phyloP scores from a whole-genome alignment of 2,797 vertebrate genomes.

The Apogon talboti region DNA sequence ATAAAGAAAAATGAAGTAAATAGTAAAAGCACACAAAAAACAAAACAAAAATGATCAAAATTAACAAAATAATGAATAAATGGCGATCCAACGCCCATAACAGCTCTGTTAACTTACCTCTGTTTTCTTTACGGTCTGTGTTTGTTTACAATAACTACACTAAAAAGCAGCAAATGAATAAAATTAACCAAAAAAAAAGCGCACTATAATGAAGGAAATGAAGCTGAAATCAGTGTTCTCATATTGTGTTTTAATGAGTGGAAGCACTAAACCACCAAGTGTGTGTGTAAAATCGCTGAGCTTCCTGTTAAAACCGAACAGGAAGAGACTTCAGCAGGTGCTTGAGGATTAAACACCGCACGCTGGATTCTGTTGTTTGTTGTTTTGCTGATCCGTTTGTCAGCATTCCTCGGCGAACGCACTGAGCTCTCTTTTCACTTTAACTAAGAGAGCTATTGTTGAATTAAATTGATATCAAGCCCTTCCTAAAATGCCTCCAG shows the following conservation, averaged over 20 bases:
- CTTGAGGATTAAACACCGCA: conserved; percentile 26
- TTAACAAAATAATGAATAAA: too few relatives aligned
- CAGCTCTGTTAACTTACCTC: too few relatives aligned
- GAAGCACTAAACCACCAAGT: conserved; percentile 10
- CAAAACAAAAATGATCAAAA: too few relatives aligned
- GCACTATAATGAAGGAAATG: too few relatives aligned
- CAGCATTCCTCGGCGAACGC: conserved; percentile 38
- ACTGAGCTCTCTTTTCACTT: conserved; percentile 27
- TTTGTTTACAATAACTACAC: too few relatives aligned
- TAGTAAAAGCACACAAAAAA: too few relatives aligned
- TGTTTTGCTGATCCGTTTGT: conserved; percentile 34
- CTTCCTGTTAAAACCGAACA: conserved; percentile 17
- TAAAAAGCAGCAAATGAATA: too few relatives aligned
- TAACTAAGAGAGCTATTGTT: conserved; percentile 12
- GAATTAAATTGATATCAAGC: conserved; percentile 10
- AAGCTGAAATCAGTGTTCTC: conserved; percentile 10
- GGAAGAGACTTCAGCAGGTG: conserved; percentile 14
- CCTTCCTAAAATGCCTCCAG: conserved; percentile 9
- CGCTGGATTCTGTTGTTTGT: conserved; percentile 20
- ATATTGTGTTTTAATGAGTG: conserved; percentile 11
- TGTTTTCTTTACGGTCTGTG: too few relatives aligned
- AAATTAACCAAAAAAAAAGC: too few relatives aligned
- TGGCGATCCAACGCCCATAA: too few relatives aligned
- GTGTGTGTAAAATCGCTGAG: conserved; percentile 14
- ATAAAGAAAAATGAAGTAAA: too few relatives aligned